Percentiles rank a stretch among this genome's conserved stretches.
These are phyloP conservation scores for Agelaius phoeniceus DNA, from an alignment of 2,113 vertebrate genomes.

Conservation along the genomic window DNA sequence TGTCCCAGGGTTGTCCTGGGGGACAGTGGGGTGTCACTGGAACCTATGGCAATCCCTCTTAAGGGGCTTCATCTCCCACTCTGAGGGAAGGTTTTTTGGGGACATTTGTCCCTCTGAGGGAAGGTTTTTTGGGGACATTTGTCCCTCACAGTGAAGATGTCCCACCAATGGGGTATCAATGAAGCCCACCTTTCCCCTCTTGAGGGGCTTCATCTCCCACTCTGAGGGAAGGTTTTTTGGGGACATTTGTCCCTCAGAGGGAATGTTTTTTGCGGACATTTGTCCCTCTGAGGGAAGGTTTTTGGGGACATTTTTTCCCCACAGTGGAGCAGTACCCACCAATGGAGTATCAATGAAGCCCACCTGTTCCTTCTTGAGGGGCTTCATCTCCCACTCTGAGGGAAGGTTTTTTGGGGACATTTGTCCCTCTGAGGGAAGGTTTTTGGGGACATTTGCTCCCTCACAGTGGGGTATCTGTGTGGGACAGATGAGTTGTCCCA, in stretches of 20 bases:
- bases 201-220: too few species aligned
- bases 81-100: not conserved
- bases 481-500: too few species aligned
- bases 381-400: not conserved
- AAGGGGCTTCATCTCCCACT: not conserved
- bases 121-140: too few species aligned
- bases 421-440: too few species aligned
- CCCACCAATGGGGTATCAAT: too few species aligned
- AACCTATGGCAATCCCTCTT: not conserved
- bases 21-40: too few species aligned
- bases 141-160: rapidly evolving
- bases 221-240: too few species aligned
- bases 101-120: too few species aligned
- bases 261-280: not conserved
- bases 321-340: too few species aligned
- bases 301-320: not conserved
- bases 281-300: not conserved
- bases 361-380: too few species aligned
- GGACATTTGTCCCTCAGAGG: not conserved
- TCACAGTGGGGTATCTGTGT: too few species aligned
- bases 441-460: too few species aligned
- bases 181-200: not conserved
- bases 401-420: not conserved
- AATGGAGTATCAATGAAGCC: rapidly evolving
- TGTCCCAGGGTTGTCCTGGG: not conserved